phyloP scores from a whole-genome alignment of 2,888 invertebrate genomes.

The Aphelenchoides bicaudatus region DNA sequence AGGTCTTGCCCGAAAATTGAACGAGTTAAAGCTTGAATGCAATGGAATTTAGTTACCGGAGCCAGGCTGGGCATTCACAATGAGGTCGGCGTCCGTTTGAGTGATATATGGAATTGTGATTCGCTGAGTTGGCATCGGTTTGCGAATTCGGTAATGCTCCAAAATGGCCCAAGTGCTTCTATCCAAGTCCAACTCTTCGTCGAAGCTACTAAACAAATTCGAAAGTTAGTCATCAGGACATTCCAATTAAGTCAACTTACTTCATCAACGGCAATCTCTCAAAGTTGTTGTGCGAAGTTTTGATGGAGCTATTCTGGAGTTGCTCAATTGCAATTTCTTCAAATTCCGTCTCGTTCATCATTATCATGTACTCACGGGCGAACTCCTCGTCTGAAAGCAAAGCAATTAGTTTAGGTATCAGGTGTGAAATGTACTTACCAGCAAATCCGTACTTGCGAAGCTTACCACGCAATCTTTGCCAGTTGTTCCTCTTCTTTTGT shows the following conservation, averaged over 20 bases:
- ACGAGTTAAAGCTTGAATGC: too few species aligned
- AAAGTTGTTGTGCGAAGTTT: neutral
- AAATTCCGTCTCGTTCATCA: neutral
- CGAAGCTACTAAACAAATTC: conserved; percentile 6
- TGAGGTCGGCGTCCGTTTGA: conserved; percentile 3
- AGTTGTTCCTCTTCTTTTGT: neutral
- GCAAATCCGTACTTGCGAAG: neutral
- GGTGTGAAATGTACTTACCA: too few species aligned
- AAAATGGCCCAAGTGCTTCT: neutral
- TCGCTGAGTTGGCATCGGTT: conserved; percentile 1
- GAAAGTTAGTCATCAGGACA: neutral
- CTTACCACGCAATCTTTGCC: neutral
- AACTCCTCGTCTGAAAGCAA: neutral
- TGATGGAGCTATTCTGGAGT: neutral
- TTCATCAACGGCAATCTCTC: neutral
- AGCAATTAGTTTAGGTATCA: too few species aligned
- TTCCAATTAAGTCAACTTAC: neutral
- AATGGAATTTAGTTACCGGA: too few species aligned
- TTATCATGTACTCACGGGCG: neutral
- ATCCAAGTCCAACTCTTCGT: neutral
- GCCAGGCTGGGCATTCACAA: neutral
- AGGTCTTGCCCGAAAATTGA: too few species aligned
- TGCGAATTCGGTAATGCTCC: neutral
- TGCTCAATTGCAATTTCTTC: too few species aligned
- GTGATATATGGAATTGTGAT: conserved; percentile 3